Conservation (phyloP, 2,797 vertebrate genomes). For the Gila robusta region DNA sequence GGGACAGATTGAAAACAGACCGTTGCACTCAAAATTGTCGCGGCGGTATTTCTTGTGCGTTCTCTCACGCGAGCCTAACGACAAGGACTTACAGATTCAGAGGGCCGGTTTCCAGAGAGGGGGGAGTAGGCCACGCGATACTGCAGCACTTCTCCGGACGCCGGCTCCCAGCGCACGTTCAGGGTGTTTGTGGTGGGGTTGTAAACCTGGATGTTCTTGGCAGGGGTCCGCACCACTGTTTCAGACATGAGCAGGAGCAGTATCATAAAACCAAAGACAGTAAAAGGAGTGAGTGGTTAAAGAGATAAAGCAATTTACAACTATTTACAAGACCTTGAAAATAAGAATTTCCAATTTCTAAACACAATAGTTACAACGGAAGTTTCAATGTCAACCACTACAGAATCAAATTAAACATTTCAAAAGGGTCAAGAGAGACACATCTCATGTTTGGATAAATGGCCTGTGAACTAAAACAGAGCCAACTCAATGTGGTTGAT, state of each 20-base stretch:
- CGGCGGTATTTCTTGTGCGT: background rate
- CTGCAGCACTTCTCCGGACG: slow-evolving; percentile 91
- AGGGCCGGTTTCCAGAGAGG: slow-evolving; percentile 80
- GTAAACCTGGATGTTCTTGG: slow-evolving; percentile 90
- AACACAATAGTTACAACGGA: background rate
- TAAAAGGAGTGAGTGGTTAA: slow-evolving; percentile 22
- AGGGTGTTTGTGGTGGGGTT: slow-evolving; percentile 93
- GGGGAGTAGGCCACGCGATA: slow-evolving; percentile 90
- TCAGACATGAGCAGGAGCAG: slow-evolving; percentile 46
- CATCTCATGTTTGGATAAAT: slow-evolving; percentile 53
- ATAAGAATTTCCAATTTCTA: background rate
- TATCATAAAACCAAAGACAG: slow-evolving; percentile 47
- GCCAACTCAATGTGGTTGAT: slow-evolving; percentile 53
- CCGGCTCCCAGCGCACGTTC: slow-evolving; percentile 94
- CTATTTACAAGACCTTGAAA: slow-evolving; percentile 17
- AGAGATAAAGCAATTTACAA: slow-evolving; percentile 28
- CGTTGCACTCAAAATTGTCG: background rate
- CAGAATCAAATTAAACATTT: slow-evolving; percentile 38
- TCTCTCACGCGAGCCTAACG: slow-evolving; percentile 6
- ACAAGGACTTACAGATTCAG: slow-evolving; percentile 89
- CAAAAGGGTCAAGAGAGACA: slow-evolving; percentile 62
- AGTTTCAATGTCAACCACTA: slow-evolving; percentile 19
- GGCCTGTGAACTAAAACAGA: slow-evolving; percentile 69
- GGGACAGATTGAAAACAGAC: slow-evolving; percentile 1
- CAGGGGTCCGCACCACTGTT: slow-evolving; percentile 89